Evolutionary conservation across 2,888 invertebrate species (phyloP), one percentile per base, ranked within the genome.

Genomic region (Drosophila neonasuta): DNA sequence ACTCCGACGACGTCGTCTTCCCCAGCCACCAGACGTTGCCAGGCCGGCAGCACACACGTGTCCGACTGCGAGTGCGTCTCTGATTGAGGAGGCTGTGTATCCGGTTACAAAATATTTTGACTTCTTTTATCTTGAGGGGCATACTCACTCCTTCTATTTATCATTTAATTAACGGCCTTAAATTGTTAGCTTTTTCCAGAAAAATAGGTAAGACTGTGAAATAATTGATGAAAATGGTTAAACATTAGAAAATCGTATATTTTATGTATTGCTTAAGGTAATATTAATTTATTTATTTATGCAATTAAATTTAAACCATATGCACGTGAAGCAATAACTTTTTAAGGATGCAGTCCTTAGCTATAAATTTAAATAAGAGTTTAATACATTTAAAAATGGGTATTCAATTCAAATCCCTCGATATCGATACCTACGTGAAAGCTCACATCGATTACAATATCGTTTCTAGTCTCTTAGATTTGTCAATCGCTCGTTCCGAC

Each of bases 61-160:
- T 77, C 84, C 68, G 73, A 17, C 64, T 61, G 63, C 41, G 61
- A 61, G 54, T 57, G 62, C 58, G 69, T 45, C 74, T 65, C 67
- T 77, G 79, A 73, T 73, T 74, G 78, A 75, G 66, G 59, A 75
- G 66, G 59, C 75, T 71, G 59, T 62, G 57, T 88, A 86, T 88
- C 87, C 54, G 71, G 81, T 88, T 87, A 86, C 88, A 88, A 75
- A 88, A 89, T 89, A 88, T 88, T 88, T 87, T 89, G 89, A 88
- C 86, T 86, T 79, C 57, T 73, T 75, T 80, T 79, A 76, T 70
- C 68, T 69, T 57, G 79, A 41, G 65, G 58, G 29, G 51, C 39
- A 44, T 45, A 39, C 46, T 44, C 50, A 60, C 46, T 44, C 50
- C 57, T 59, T 58, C 63, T 72, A 56, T 55, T 57, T 29, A 73